Evolutionary conservation across 1,140 invertebrate genomes (phyloP).

Genomic region (Magallana angulata): DNA sequence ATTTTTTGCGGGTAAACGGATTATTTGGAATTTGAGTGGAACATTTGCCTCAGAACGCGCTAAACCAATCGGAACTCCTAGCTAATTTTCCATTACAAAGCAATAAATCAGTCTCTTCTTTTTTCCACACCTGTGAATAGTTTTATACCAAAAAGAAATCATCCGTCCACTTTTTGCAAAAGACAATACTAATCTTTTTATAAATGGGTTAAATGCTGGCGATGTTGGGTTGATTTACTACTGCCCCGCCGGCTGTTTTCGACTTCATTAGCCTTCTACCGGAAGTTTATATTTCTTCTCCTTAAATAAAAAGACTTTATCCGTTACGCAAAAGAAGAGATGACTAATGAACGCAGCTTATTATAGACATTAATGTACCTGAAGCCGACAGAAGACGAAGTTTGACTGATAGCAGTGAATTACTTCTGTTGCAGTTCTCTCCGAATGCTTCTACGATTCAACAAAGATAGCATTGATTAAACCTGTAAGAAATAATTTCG

Average conservation of each 20-base stretch:
- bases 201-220: background rate
- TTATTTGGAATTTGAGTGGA: background rate
- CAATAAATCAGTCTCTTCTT: background rate
- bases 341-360: background rate
- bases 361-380: background rate
- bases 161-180: background rate
- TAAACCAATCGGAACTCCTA: background rate
- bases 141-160: background rate
- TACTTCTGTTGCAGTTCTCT: background rate
- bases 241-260: conserved; percentile 19
- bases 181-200: background rate
- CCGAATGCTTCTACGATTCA: background rate
- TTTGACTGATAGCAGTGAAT: background rate
- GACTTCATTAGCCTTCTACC: conserved; percentile 27
- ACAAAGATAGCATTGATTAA: background rate
- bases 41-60: background rate
- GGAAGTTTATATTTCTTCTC: background rate
- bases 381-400: background rate
- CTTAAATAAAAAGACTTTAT: background rate
- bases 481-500: background rate
- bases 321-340: background rate
- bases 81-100: background rate
- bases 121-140: background rate
- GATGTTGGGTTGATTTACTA: background rate
- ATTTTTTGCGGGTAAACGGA: background rate